Percentiles rank a stretch among this genome's conserved stretches.
Conservation (phyloP, 1,140 invertebrate species). For the Carcinoscorpius rotundicauda region DNA sequence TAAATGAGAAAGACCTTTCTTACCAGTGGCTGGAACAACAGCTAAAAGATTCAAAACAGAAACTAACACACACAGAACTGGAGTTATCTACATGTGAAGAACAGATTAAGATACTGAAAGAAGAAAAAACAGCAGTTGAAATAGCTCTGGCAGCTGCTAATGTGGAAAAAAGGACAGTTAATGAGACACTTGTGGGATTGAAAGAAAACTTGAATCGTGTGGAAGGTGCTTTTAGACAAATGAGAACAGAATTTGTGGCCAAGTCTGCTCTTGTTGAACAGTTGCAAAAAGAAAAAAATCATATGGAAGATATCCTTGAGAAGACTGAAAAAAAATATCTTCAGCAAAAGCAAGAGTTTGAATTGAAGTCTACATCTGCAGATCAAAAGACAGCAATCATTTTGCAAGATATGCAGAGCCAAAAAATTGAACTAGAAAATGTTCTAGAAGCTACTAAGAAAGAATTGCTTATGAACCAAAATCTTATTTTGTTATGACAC, state of each 20-base stretch:
- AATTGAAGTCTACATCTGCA: conserved; percentile 9
- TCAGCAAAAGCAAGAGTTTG: conserved; percentile 15
- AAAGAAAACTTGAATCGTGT: conserved; percentile 35
- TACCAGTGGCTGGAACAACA: conserved; percentile 32
- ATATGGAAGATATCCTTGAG: conserved; percentile 13
- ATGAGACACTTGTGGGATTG: conserved; percentile 31
- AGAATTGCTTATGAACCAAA: too few relatives aligned
- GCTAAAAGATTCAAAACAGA: conserved; percentile 30
- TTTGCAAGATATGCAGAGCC: conserved; percentile 20
- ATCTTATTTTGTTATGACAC: too few relatives aligned
- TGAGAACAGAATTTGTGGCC: conserved; percentile 35
- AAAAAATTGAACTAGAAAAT: conserved; percentile 21
- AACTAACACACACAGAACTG: conserved; percentile 29
- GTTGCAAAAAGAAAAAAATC: conserved; percentile 22
- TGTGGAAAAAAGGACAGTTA: conserved; percentile 35
- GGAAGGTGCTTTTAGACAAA: conserved; percentile 34
- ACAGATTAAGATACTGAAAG: conserved; percentile 30
- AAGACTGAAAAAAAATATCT: conserved; percentile 12
- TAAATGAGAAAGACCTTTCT: conserved; percentile 33
- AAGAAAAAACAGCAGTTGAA: conserved; percentile 33
- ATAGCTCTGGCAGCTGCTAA: conserved; percentile 31
- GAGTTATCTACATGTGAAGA: conserved; percentile 29
- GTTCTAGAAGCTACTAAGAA: neutral
- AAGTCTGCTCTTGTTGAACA: conserved; percentile 23
- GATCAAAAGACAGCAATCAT: conserved; percentile 15